Evolutionary conservation across 2,797 vertebrate genomes (phyloP), one percentile per base, ranked within the genome.

Genomic region (Delichon dasypus): DNA sequence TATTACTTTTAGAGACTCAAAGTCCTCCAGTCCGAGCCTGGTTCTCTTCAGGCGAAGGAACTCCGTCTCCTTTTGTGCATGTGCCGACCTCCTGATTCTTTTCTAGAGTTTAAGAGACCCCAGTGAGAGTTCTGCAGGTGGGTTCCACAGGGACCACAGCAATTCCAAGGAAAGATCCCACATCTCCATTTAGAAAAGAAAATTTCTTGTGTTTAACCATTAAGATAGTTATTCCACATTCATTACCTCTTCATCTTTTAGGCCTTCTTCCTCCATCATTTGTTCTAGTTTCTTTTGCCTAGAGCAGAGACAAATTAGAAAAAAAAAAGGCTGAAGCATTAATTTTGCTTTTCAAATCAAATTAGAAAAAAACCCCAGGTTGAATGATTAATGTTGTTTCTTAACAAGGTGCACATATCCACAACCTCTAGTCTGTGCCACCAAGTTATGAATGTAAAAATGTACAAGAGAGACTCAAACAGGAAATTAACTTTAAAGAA

Each of bases 211-310:
- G 27, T 64, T 91, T 45, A 74, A 78, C 10, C 64, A 53, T 40
- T 44, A 53, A 32, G 20, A 25, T 5, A 18, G 14, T 40, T 75
- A 92, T 44, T 60, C 54, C 65, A 7, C 9, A 47, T 77, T 74
- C 70, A 51, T 97, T 98, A 99, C 99, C 98, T 99, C 99, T 97
- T 99, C 99, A 96, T 99, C 99, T 91, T 98, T 98, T 70, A 99
- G 97, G 76, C 99, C 99, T 97, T 99, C 99, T 96, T 99, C 99
- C 94, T 99, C 99, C 99, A 99, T 99, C 96, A 99, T 99, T 84
- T 99, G 99, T 97, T 99, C 99, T 75, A 99, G 96, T 96, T 99
- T 99, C 97, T 99, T 99, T 96, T 99, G 99, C 95, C 99, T 99
- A 95, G 27, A 94, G 89, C 42, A 96, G 84, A 83, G 91, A 90